A percentile compares a stretch with the other conserved stretches of the same genome.
Conservation (phyloP, 2,797 vertebrate species). For the Coilia nasus region DNA sequence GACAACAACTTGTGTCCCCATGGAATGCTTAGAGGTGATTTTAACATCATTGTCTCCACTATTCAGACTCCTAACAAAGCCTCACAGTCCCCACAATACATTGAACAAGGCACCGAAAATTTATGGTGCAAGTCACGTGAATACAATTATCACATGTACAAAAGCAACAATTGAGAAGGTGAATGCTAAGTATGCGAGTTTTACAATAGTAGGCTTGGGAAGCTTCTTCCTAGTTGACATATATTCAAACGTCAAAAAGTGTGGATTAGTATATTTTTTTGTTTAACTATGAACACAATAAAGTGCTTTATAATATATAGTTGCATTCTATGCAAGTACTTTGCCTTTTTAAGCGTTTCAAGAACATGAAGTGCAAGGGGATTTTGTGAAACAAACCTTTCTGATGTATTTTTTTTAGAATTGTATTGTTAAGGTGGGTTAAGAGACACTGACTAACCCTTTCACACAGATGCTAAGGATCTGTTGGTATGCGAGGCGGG, state of each 20-base stretch:
- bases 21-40: constrained; percentile 59
- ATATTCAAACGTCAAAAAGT: not conserved
- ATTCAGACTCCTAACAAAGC: constrained; percentile 35
- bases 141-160: not conserved
- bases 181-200: not conserved
- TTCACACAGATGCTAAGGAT: not conserved
- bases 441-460: not conserved
- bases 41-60: constrained; percentile 55
- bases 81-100: not conserved
- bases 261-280: not conserved
- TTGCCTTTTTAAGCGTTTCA: not conserved
- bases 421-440: not conserved
- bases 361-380: not conserved
- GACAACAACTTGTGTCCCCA: constrained; percentile 50
- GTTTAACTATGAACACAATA: not conserved
- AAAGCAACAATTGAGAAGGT: not conserved
- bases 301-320: not conserved
- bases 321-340: not conserved
- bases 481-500: constrained; percentile 6
- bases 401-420: not conserved
- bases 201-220: not conserved
- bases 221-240: not conserved
- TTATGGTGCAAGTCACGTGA: constrained; percentile 8
- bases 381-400: not conserved
- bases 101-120: not conserved